Evolutionary conservation across 2,113 vertebrate genomes (phyloP).

Genomic region (Acanthisitta chloris): DNA sequence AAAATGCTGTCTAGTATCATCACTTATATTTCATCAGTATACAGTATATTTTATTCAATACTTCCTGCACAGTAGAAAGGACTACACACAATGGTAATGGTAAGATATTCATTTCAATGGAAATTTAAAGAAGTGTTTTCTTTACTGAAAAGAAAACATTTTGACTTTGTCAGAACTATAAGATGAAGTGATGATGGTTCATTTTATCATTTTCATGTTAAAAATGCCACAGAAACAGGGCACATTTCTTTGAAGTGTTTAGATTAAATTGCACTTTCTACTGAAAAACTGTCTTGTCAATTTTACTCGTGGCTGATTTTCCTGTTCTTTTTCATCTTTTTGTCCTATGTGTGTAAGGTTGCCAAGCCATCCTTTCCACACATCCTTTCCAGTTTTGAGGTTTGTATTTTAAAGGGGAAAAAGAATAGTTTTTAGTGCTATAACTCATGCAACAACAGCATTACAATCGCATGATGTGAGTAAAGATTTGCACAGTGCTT

Average conservation of each 20-base stretch:
- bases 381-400: not conserved
- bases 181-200: not conserved
- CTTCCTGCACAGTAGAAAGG: not conserved
- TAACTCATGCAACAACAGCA: not conserved
- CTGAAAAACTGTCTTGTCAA: not conserved
- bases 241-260: not conserved
- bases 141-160: slow-evolving; percentile 12
- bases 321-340: not conserved
- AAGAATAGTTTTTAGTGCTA: not conserved
- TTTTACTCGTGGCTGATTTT: not conserved
- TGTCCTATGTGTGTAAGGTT: not conserved
- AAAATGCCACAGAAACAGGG: not conserved
- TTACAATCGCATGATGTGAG: not conserved
- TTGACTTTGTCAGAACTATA: slow-evolving; percentile 10
- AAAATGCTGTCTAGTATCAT: not conserved
- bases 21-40: not conserved
- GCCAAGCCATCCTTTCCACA: not conserved
- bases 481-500: not conserved
- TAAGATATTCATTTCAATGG: not conserved
- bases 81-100: not conserved
- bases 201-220: slow-evolving; percentile 24
- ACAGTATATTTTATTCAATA: not conserved
- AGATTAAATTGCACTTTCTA: slow-evolving; percentile 1
- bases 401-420: not conserved
- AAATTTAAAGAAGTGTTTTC: not conserved